phyloP scores from a whole-genome alignment of 2,113 vertebrate genomes.

The Monarcha castaneiventris region DNA sequence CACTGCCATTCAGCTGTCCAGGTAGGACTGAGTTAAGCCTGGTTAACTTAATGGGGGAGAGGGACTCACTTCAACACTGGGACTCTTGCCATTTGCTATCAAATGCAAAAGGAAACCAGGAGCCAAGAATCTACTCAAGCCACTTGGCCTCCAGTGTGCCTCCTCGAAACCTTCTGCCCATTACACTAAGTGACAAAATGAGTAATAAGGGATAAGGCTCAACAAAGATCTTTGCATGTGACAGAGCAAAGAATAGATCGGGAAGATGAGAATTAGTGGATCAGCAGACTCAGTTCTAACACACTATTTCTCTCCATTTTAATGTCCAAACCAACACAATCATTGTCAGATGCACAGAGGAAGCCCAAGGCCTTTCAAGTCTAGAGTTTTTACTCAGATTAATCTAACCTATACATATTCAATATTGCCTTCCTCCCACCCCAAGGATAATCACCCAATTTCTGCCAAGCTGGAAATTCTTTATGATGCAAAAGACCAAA shows the following conservation, averaged over 20 bases:
- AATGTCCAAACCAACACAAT: not conserved
- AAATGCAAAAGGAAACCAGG: not conserved
- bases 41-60: not conserved
- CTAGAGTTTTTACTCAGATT: not conserved
- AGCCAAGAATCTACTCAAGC: not conserved
- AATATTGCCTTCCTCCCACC: not conserved
- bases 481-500: not conserved
- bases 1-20: not conserved
- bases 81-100: not conserved
- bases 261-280: not conserved
- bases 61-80: not conserved
- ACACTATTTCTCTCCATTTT: not conserved
- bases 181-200: not conserved
- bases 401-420: not conserved
- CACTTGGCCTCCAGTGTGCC: not conserved
- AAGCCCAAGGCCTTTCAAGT: not conserved
- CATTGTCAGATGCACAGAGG: not conserved
- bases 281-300: not conserved
- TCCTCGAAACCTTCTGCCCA: not conserved
- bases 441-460: not conserved
- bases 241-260: not conserved
- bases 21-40: not conserved
- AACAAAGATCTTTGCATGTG: not conserved
- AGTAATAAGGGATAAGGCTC: not conserved
- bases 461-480: not conserved